phyloP scores from a whole-genome alignment of 2,113 vertebrate genomes.

The Corapipo altera region DNA sequence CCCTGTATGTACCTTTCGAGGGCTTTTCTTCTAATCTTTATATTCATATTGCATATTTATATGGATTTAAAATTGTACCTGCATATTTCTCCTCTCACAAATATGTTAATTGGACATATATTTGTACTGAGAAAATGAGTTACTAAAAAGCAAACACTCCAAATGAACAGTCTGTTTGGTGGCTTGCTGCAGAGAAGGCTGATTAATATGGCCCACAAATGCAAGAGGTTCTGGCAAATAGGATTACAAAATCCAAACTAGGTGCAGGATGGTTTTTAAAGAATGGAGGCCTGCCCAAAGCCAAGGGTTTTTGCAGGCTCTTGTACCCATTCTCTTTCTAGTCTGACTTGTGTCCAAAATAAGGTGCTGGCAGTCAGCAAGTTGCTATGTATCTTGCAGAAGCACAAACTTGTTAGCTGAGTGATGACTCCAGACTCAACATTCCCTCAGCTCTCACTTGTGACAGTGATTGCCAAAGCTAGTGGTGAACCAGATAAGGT shows the following conservation, averaged over 20 bases:
- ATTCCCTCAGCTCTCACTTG: slow-evolving; percentile 62
- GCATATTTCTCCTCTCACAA: neutral
- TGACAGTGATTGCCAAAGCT: slow-evolving; percentile 37
- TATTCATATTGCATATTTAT: neutral
- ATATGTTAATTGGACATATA: neutral
- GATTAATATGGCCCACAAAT: neutral
- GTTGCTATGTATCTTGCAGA: neutral
- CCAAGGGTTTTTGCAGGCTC: neutral
- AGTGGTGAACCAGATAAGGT: slow-evolving; percentile 25
- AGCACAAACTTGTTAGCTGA: slow-evolving; percentile 42
- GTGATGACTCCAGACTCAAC: slow-evolving; percentile 57
- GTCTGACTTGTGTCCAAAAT: slow-evolving; percentile 7
- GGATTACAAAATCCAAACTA: neutral
- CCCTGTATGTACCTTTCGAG: neutral
- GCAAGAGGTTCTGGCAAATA: neutral
- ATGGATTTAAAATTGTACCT: neutral
- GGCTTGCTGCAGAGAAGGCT: neutral
- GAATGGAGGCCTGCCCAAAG: neutral
- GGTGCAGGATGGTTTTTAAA: neutral
- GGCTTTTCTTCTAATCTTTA: neutral
- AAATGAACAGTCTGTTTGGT: neutral
- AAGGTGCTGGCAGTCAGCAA: slow-evolving; percentile 48
- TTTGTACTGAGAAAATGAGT: neutral
- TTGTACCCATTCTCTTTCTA: neutral
- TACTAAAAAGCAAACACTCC: neutral